Percentiles rank a stretch among this genome's conserved stretches.
Evolutionary conservation across 2,113 vertebrate genomes (phyloP).

Genomic region (Petrocephalus microphthalmus): DNA sequence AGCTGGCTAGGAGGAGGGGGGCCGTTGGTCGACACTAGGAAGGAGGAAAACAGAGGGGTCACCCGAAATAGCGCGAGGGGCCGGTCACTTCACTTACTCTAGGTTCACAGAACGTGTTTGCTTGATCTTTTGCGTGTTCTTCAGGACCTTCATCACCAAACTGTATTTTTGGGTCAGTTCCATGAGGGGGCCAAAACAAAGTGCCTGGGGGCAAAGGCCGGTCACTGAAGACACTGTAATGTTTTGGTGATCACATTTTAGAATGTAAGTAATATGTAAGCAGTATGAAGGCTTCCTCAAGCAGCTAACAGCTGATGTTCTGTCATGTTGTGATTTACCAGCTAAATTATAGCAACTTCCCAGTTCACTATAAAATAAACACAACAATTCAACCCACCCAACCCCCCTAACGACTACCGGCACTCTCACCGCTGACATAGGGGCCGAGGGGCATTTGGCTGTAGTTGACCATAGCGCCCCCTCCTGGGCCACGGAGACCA

Average conservation of each 20-base stretch:
- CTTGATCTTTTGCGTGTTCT: neutral
- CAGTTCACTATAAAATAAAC: neutral
- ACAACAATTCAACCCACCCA: neutral
- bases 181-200: neutral
- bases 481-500: slow-evolving; percentile 80
- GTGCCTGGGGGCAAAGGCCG: neutral
- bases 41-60: slow-evolving; percentile 16
- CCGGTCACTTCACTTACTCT: neutral
- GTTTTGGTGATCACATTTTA: neutral
- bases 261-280: neutral
- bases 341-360: neutral
- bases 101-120: neutral
- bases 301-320: neutral
- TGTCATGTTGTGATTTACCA: too few species aligned
- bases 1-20: slow-evolving; percentile 57
- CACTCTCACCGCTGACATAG: slow-evolving; percentile 81
- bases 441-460: slow-evolving; percentile 98
- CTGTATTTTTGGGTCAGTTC: neutral
- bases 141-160: neutral
- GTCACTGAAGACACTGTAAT: neutral
- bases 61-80: neutral
- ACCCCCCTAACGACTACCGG: too few species aligned
- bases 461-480: slow-evolving; percentile 90
- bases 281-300: neutral
- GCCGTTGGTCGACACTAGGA: slow-evolving; percentile 63